A percentile compares a stretch with the other conserved stretches of the same genome.
phyloP scores from a whole-genome alignment of 2,888 invertebrate genomes.

The Stictocephala bisonia region DNA sequence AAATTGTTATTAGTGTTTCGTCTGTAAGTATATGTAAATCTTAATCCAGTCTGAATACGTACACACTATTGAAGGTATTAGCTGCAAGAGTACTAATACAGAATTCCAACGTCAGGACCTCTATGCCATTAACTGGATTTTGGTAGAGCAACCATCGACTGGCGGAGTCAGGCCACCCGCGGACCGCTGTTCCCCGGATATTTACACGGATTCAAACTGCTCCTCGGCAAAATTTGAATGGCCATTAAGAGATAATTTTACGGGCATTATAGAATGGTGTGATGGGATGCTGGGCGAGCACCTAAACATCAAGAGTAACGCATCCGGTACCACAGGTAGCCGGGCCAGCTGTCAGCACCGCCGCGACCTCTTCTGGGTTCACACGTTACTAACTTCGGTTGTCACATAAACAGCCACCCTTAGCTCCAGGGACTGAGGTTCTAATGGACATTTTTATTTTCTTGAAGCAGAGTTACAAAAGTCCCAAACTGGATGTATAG shows the following conservation, averaged over 20 bases:
- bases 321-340: slow-evolving; percentile 19
- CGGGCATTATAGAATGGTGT: slow-evolving; percentile 25
- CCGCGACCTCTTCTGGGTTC: no score
- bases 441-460: no score
- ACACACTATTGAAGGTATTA: no score
- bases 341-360: not conserved
- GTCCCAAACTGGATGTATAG: no score
- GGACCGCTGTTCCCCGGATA: not conserved
- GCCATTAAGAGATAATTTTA: slow-evolving; percentile 42
- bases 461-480: no score
- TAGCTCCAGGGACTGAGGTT: no score
- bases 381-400: slow-evolving; percentile 17
- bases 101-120: no score
- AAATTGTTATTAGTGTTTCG: no score
- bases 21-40: no score
- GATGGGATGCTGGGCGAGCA: not conserved
- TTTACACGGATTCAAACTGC: slow-evolving; percentile 23
- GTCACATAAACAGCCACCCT: slow-evolving; percentile 1
- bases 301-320: slow-evolving; percentile 6
- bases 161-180: not conserved
- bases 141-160: not conserved
- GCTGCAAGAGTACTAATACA: no score
- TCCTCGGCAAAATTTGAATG: slow-evolving; percentile 39
- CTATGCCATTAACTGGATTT: no score
- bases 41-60: no score